A percentile compares a stretch with the other conserved stretches of the same genome.
phyloP scores from a whole-genome alignment of 2,797 vertebrate genomes.

The Fistularia commersonii region DNA sequence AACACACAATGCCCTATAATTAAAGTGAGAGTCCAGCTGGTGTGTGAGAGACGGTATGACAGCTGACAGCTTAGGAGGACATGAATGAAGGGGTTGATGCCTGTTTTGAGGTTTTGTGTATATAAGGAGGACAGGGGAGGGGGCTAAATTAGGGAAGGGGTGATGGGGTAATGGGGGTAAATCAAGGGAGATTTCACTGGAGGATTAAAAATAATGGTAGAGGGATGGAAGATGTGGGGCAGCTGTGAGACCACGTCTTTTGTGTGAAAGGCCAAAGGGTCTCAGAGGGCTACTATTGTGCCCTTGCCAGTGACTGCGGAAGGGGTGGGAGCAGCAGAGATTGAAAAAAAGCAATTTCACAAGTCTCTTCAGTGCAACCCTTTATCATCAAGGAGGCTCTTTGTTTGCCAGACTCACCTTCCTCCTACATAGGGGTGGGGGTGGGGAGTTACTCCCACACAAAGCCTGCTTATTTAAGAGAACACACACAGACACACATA shows the following conservation, averaged over 20 bases:
- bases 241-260: slow-evolving; percentile 74
- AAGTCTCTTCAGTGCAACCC: slow-evolving; percentile 25
- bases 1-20: slow-evolving; percentile 50
- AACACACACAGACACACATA: slow-evolving; percentile 2
- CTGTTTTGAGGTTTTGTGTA: neutral
- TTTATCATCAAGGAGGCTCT: slow-evolving; percentile 56
- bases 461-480: slow-evolving; percentile 63
- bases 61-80: slow-evolving; percentile 73
- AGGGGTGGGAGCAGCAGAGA: slow-evolving; percentile 24
- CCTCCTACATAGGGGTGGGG: slow-evolving; percentile 59
- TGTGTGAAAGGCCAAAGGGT: slow-evolving; percentile 52
- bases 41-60: slow-evolving; percentile 67
- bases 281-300: slow-evolving; percentile 73
- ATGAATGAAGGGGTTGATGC: slow-evolving; percentile 29
- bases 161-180: slow-evolving; percentile 22
- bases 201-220: slow-evolving; percentile 75
- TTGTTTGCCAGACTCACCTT: slow-evolving; percentile 67
- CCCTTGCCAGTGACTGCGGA: slow-evolving; percentile 3
- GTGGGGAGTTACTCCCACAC: slow-evolving; percentile 46
- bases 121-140: neutral
- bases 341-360: slow-evolving; percentile 40
- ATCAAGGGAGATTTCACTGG: slow-evolving; percentile 62
- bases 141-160: slow-evolving; percentile 10
- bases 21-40: slow-evolving; percentile 65
- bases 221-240: slow-evolving; percentile 49